phyloP scores from a whole-genome alignment of 2,797 vertebrate genomes.

The Ispidina picta region DNA sequence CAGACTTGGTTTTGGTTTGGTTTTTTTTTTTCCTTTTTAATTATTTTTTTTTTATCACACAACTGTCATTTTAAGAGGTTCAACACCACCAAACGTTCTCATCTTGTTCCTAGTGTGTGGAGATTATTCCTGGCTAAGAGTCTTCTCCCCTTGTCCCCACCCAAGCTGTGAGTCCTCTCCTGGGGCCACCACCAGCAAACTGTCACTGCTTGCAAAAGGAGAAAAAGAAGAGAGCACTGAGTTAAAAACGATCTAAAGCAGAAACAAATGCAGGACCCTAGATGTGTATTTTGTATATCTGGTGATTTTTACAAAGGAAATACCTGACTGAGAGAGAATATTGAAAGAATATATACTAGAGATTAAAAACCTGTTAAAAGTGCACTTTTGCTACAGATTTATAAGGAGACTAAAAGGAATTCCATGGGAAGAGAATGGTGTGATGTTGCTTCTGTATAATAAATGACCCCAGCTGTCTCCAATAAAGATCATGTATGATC shows the following conservation, averaged over 20 bases:
- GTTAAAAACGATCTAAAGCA: conserved; percentile 20
- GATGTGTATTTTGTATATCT: conserved; percentile 76
- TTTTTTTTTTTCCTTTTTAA: conserved; percentile 38
- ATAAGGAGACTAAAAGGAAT: conserved; percentile 65
- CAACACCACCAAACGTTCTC: not conserved
- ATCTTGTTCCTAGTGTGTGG: conserved; percentile 11
- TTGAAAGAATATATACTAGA: conserved; percentile 73
- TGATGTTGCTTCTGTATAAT: conserved; percentile 65
- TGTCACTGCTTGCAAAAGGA: conserved; percentile 13
- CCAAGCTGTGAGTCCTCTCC: conserved; percentile 33
- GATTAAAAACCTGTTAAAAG: conserved; percentile 70
- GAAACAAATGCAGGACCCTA: conserved; percentile 55
- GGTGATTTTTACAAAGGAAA: conserved; percentile 73
- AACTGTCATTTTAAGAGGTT: conserved; percentile 30
- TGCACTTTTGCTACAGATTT: conserved; percentile 78
- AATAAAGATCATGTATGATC: conserved; percentile 71
- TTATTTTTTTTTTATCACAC: conserved; percentile 40
- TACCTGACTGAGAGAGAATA: conserved; percentile 69
- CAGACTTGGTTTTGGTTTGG: not conserved
- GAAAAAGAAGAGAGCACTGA: conserved; percentile 5
- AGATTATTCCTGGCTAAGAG: conserved; percentile 31
- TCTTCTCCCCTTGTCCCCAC: conserved; percentile 32
- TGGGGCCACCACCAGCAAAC: not conserved
- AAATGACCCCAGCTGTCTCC: conserved; percentile 61
- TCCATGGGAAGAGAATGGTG: conserved; percentile 49